Conservation (phyloP, 2,888 invertebrate genomes). For the Luperina testacea region DNA sequence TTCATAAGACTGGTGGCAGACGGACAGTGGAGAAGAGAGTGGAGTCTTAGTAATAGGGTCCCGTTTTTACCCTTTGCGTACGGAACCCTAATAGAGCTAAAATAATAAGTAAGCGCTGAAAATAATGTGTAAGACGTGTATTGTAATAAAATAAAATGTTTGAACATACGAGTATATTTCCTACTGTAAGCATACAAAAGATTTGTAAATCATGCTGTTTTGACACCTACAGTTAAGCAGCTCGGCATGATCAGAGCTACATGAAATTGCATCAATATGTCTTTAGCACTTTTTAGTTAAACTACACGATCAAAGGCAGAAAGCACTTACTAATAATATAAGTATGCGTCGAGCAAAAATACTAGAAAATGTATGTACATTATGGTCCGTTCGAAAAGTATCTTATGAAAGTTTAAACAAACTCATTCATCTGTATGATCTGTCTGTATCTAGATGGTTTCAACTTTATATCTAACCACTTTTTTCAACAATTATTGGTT, state of each 20-base stretch:
- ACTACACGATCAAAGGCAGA: neutral
- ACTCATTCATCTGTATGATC: neutral
- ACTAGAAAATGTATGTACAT: neutral
- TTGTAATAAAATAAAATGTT: slow-evolving; percentile 2
- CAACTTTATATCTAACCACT: neutral
- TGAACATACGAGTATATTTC: neutral
- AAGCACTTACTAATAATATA: slow-evolving; percentile 1
- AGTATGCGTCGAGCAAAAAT: neutral
- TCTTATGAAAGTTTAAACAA: neutral
- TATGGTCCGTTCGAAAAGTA: neutral
- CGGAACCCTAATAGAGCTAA: too few species aligned
- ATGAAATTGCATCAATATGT: slow-evolving; percentile 4
- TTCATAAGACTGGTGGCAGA: too few species aligned
- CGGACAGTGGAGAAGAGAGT: too few species aligned
- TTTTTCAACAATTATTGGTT: neutral
- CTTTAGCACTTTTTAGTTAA: neutral
- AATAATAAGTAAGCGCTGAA: slow-evolving; percentile 13
- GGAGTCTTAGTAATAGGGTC: too few species aligned
- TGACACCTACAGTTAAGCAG: neutral
- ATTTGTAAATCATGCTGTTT: slow-evolving; percentile 2
- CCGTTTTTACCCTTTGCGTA: too few species aligned
- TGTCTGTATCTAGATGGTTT: too few species aligned
- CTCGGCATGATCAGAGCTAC: slow-evolving; percentile 1
- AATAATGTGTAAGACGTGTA: neutral
- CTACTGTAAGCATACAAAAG: neutral